Evolutionary conservation across 2,113 vertebrate genomes (phyloP), one percentile per base, ranked within the genome.

Genomic region (Forbesichthys papilliferus): DNA sequence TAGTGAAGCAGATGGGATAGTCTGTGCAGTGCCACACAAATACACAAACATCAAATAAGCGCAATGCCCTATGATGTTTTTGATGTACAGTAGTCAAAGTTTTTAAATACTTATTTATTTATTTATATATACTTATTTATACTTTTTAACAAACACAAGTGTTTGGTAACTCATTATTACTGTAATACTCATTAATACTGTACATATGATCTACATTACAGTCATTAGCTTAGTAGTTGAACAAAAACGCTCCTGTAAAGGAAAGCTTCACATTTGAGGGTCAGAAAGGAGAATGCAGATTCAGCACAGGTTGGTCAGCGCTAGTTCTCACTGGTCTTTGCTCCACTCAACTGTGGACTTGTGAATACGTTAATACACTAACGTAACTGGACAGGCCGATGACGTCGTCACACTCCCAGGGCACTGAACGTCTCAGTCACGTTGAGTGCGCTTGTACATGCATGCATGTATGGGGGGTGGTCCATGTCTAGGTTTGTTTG

Each of bases 351-450:
- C 86, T 85, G 82, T 58, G 75, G 83, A 89, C 84, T 88, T 68
- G 71, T 78, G 73, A 89, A 88, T 82, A 84, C 78, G 53, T 75
- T 68, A 86, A 74, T 66, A 83, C 78, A 60, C 78, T 93, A 92
- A 93, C 87, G 71, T 75, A 88, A 91, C 73, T 74, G 77, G 92
- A 91, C 91, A 92, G 86, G 84, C 88, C 80, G 83, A 89, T 92
- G 90, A 93, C 90, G 86, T 91, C 90, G 86, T 91, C 90, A 91
- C 84, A 63, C 51, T 74, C 81, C 83, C 79, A 14, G 53, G 80
- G 73, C 85, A 80, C 83, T 68, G 81, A 74, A 86, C 85, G 83
- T 81, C 81, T 86, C 61, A 48, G 71, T 72, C 79, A 88, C 82
- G 86, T 83, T 48, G 53, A 16, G 49, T 53, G 16, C 5, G 49